phyloP scores from a whole-genome alignment of 2,113 vertebrate genomes.

The Xiphophorus maculatus region DNA sequence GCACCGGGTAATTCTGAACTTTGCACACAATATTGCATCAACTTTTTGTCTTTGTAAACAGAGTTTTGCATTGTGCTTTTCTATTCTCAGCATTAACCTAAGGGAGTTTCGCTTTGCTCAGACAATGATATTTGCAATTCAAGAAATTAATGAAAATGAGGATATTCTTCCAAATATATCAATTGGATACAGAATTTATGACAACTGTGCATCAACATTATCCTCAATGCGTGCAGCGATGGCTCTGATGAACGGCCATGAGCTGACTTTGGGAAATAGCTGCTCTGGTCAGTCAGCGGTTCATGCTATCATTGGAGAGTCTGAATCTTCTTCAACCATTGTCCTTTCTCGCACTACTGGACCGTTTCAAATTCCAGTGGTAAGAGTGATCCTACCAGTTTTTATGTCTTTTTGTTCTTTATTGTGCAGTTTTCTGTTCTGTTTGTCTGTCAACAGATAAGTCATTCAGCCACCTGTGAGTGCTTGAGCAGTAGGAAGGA shows the following conservation, averaged over 20 bases:
- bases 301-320: slow-evolving; percentile 80
- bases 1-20: slow-evolving; percentile 68
- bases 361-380: slow-evolving; percentile 80
- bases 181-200: slow-evolving; percentile 80
- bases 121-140: slow-evolving; percentile 80
- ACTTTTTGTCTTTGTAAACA: background rate
- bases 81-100: slow-evolving; percentile 70
- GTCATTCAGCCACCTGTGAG: slow-evolving; percentile 74
- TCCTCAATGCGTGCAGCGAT: slow-evolving; percentile 77
- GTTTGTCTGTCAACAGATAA: no score
- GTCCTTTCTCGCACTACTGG: slow-evolving; percentile 75
- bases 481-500: slow-evolving; percentile 75
- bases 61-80: background rate
- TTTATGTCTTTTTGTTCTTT: background rate
- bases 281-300: slow-evolving; percentile 71
- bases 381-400: slow-evolving; percentile 37
- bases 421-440: no score
- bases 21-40: background rate
- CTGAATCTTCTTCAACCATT: slow-evolving; percentile 80
- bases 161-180: slow-evolving; percentile 74
- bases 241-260: slow-evolving; percentile 74
- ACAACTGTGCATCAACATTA: slow-evolving; percentile 77
- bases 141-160: slow-evolving; percentile 78
- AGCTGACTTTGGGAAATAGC: slow-evolving; percentile 21
- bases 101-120: slow-evolving; percentile 80